phyloP scores from a whole-genome alignment of 1,140 invertebrate genomes.

The Drosophila kanapiae region DNA sequence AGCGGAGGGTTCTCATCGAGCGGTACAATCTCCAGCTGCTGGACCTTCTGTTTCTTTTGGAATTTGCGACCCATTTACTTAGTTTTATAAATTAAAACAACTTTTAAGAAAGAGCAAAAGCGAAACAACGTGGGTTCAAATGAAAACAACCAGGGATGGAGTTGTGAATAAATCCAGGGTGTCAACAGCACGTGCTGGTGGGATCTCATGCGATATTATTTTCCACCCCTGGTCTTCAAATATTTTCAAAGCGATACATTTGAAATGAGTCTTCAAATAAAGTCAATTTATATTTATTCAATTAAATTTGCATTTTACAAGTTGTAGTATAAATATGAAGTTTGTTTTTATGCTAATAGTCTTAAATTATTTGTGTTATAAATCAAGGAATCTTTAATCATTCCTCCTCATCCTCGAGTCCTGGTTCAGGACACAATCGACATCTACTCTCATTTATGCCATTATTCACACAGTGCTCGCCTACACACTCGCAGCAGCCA shows the following conservation, averaged over 20 bases:
- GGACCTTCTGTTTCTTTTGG: conserved; percentile 65
- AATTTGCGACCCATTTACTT: conserved; percentile 73
- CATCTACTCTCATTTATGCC: conserved; percentile 81
- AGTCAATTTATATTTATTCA: not conserved
- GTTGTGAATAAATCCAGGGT: not conserved
- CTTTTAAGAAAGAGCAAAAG: not conserved
- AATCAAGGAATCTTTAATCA: not conserved
- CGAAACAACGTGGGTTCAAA: conserved; percentile 69
- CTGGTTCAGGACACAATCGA: conserved; percentile 59
- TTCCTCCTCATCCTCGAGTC: conserved; percentile 48
- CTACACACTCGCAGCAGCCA: conserved; percentile 97
- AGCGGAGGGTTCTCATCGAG: conserved; percentile 74
- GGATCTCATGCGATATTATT: not conserved
- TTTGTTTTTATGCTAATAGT: not conserved
- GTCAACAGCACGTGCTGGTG: conserved; percentile 23
- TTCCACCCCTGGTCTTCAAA: not conserved
- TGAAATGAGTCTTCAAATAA: not conserved
- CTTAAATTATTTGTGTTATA: not conserved
- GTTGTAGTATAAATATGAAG: not conserved
- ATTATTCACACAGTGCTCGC: conserved; percentile 89
- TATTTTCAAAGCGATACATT: not conserved
- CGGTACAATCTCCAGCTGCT: conserved; percentile 78
- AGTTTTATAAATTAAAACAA: conserved; percentile 9
- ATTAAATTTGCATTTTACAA: not conserved
- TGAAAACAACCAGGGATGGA: conserved; percentile 34